phyloP scores from a whole-genome alignment of 2,888 invertebrate species.

The Phlogophora meticulosa region DNA sequence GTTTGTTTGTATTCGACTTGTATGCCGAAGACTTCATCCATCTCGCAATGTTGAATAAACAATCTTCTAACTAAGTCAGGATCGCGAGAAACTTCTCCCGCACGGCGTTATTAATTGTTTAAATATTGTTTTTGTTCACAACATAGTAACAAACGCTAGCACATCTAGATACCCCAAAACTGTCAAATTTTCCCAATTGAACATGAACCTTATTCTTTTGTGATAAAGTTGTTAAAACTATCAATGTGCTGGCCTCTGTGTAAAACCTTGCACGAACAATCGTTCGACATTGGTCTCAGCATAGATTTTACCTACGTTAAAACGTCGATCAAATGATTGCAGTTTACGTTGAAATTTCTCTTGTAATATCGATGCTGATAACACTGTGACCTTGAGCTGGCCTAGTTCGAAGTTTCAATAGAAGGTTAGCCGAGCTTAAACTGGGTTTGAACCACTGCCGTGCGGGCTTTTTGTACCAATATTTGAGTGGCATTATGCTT shows the following conservation, averaged over 20 bases:
- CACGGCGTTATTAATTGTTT: constrained; percentile 24
- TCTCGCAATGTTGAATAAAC: constrained; percentile 14
- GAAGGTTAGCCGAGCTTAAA: too few relatives aligned
- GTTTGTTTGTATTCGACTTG: constrained; percentile 15
- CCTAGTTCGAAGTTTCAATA: too few relatives aligned
- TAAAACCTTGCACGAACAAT: too few relatives aligned
- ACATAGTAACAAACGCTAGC: neutral
- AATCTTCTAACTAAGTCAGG: constrained; percentile 5
- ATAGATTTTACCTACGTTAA: neutral
- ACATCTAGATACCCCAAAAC: too few relatives aligned
- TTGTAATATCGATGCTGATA: neutral
- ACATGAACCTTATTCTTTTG: too few relatives aligned
- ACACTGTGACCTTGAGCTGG: too few relatives aligned
- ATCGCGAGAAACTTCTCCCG: constrained; percentile 1
- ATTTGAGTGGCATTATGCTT: too few relatives aligned
- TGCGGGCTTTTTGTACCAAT: too few relatives aligned
- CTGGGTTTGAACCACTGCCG: too few relatives aligned
- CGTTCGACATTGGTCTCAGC: constrained; percentile 1
- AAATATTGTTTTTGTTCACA: constrained; percentile 13
- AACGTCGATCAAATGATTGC: neutral
- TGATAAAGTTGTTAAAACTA: too few relatives aligned
- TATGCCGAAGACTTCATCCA: constrained; percentile 11
- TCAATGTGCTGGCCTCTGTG: too few relatives aligned
- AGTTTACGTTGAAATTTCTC: constrained; percentile 8
- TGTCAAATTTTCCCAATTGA: too few relatives aligned